phyloP scores from a whole-genome alignment of 2,888 invertebrate genomes.

The Standfussiana lucernea region DNA sequence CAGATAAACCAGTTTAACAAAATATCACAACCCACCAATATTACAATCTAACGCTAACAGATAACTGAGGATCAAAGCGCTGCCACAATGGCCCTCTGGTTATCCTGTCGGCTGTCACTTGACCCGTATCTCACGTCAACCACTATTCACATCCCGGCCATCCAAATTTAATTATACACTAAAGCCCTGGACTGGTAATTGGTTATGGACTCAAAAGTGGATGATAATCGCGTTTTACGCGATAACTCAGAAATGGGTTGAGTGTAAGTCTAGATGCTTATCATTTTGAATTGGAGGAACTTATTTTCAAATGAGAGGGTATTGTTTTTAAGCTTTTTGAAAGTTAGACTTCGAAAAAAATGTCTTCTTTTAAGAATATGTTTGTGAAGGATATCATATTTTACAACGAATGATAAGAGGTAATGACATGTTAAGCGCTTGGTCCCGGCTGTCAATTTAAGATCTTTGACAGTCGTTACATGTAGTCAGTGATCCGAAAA shows the following conservation, averaged over 20 bases:
- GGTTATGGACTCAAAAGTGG: constrained; percentile 17
- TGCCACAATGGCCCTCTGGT: constrained; percentile 57
- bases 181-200: constrained; percentile 36
- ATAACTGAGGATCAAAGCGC: constrained; percentile 54
- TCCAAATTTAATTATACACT: constrained; percentile 57
- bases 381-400: background rate
- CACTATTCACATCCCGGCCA: constrained; percentile 38
- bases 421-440: no score
- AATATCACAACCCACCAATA: constrained; percentile 19
- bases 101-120: constrained; percentile 63
- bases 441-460: no score
- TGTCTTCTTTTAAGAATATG: no score
- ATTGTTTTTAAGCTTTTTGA: background rate
- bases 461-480: no score
- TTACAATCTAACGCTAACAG: constrained; percentile 25
- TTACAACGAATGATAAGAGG: background rate
- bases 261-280: background rate
- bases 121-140: constrained; percentile 64
- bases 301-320: background rate
- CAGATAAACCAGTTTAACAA: background rate
- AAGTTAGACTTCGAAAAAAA: background rate
- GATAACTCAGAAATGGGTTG: background rate
- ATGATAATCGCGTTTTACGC: background rate
- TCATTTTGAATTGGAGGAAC: background rate
- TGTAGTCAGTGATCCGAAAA: no score